A percentile compares a stretch with the other conserved stretches of the same genome.
Conservation (phyloP, 2,888 invertebrate species). For the Stenchaetothrips biformis region DNA sequence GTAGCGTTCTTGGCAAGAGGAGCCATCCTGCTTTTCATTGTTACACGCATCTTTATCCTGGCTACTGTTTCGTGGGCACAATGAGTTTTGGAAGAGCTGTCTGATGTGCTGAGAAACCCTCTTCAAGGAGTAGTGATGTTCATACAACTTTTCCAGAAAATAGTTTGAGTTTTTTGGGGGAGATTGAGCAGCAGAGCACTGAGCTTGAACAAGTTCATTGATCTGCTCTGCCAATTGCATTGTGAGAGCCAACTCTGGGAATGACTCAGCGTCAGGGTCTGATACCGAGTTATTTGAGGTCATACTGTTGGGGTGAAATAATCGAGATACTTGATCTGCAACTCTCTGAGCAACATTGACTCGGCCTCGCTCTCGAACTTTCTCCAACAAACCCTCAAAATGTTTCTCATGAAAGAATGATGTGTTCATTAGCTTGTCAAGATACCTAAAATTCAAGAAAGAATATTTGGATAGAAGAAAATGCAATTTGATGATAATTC, state of each 20-base stretch:
- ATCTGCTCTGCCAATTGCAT: conserved; percentile 7
- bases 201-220: conserved; percentile 15
- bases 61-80: background rate
- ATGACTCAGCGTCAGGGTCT: background rate
- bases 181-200: background rate
- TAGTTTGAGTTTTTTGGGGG: background rate
- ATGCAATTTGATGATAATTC: background rate
- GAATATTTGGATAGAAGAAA: background rate
- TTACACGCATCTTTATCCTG: conserved; percentile 13
- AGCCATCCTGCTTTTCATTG: conserved; percentile 6
- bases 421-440: conserved; percentile 80
- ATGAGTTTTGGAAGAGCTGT: conserved; percentile 6
- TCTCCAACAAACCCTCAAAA: conserved; percentile 68
- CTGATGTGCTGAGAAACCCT: background rate
- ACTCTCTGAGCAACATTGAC: conserved; percentile 63
- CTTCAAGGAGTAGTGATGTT: background rate
- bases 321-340: conserved; percentile 60
- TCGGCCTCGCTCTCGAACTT: conserved; percentile 67
- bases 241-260: background rate
- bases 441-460: conserved; percentile 50
- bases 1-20: background rate
- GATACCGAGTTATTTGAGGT: background rate
- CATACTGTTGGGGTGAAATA: conserved; percentile 36
- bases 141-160: conserved; percentile 5
- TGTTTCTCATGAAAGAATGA: conserved; percentile 79